A percentile compares a stretch with the other conserved stretches of the same genome.
phyloP scores from a whole-genome alignment of 1,140 invertebrate genomes.

The Lepeophtheirus salmonis region DNA sequence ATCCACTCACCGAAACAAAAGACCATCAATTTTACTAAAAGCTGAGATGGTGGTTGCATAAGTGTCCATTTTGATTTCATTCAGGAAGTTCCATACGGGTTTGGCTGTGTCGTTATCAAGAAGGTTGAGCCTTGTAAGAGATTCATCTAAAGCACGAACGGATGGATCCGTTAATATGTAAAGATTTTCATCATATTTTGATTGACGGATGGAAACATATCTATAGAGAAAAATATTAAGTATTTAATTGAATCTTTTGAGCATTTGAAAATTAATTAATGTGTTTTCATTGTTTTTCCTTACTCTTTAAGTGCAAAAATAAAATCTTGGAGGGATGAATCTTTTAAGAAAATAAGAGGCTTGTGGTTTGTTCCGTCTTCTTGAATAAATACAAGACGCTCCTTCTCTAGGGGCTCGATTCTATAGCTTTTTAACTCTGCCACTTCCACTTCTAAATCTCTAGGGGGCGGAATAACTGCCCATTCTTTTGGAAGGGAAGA shows the following conservation, averaged over 20 bases:
- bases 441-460: background rate
- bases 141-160: slow-evolving; percentile 48
- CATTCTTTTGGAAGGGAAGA: background rate
- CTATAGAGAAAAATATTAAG: slow-evolving; percentile 8
- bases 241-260: slow-evolving; percentile 12
- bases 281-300: slow-evolving; percentile 34
- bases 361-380: slow-evolving; percentile 50
- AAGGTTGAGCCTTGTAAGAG: slow-evolving; percentile 62
- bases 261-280: slow-evolving; percentile 4
- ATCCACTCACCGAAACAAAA: slow-evolving; percentile 28
- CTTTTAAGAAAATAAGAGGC: slow-evolving; percentile 63
- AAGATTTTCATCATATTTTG: slow-evolving; percentile 45
- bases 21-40: slow-evolving; percentile 60
- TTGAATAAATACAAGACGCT: background rate
- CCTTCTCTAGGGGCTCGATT: background rate
- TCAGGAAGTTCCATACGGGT: slow-evolving; percentile 46
- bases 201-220: slow-evolving; percentile 26
- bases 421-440: background rate
- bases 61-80: slow-evolving; percentile 48
- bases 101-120: slow-evolving; percentile 46
- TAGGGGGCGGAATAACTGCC: background rate
- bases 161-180: slow-evolving; percentile 46
- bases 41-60: slow-evolving; percentile 58
- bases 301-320: slow-evolving; percentile 32
- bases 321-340: slow-evolving; percentile 23